phyloP scores from a whole-genome alignment of 2,888 invertebrate genomes.

The Sphecodes monilicornis region DNA sequence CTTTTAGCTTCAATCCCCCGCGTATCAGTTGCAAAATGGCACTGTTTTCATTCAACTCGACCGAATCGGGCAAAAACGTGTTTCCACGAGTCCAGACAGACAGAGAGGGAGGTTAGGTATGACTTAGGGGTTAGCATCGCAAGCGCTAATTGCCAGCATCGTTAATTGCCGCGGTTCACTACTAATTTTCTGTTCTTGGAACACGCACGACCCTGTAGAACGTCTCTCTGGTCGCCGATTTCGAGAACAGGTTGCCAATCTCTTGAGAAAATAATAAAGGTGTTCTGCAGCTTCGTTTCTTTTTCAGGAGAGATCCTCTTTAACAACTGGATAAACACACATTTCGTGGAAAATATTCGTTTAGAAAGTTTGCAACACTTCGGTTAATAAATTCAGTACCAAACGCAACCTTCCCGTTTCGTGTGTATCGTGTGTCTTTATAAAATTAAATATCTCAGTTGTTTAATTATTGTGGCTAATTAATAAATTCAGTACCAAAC shows the following conservation, averaged over 20 bases:
- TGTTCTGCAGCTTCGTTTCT: not conserved
- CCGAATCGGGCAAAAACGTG: slow-evolving; percentile 54
- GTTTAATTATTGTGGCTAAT: too few species aligned
- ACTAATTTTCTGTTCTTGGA: slow-evolving; percentile 44
- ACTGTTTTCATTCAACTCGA: slow-evolving; percentile 66
- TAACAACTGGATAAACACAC: not conserved
- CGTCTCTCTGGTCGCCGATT: not conserved
- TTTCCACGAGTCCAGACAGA: not conserved
- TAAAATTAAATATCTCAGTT: not conserved
- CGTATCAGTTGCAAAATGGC: slow-evolving; percentile 57
- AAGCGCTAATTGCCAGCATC: slow-evolving; percentile 52
- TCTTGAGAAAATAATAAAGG: not conserved
- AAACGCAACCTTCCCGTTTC: not conserved
- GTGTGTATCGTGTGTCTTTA: not conserved
- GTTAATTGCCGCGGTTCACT: slow-evolving; percentile 56
- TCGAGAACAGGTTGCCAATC: not conserved
- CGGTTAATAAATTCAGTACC: not conserved
- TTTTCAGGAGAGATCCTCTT: not conserved
- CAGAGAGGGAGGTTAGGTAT: not conserved
- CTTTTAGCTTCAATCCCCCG: slow-evolving; percentile 64
- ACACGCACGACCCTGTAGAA: not conserved
- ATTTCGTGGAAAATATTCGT: not conserved
- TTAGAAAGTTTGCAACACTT: not conserved
- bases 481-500: not conserved
- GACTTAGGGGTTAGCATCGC: slow-evolving; percentile 43